These are phyloP conservation scores for Ctenosaura bakeri DNA, from an alignment of 2,797 vertebrate genomes.

Conservation along the genomic window DNA sequence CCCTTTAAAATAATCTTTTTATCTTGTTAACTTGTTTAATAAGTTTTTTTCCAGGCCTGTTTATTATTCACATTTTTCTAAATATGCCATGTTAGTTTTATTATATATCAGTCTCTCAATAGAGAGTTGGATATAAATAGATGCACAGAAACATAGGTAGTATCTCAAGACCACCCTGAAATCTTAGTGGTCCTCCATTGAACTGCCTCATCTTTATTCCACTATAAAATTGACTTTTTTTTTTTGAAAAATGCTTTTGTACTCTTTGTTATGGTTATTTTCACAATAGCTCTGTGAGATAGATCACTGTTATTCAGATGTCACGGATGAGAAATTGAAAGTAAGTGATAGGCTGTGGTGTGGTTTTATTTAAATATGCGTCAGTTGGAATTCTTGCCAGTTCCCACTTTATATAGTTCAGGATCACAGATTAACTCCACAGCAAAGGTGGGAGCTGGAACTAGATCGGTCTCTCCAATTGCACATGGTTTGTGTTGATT, in stretches of 20 bases:
- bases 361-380: not conserved
- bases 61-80: too few relatives aligned
- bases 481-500: conserved; percentile 7
- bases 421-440: not conserved
- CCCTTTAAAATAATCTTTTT: too few relatives aligned
- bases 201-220: not conserved
- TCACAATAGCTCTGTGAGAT: not conserved
- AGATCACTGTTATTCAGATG: not conserved
- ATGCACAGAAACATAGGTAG: not conserved
- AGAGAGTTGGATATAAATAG: not conserved
- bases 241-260: not conserved
- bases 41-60: too few relatives aligned
- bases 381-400: not conserved
- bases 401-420: not conserved
- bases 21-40: too few relatives aligned
- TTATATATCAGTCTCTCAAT: too few relatives aligned
- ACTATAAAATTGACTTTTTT: not conserved
- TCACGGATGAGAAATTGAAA: not conserved
- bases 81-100: too few relatives aligned
- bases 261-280: not conserved
- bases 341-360: too few relatives aligned
- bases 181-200: not conserved
- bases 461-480: not conserved
- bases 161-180: not conserved
- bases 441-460: conserved; percentile 4